Evolutionary conservation across 2,113 vertebrate species (phyloP).

Genomic region (Centropus bengalensis): DNA sequence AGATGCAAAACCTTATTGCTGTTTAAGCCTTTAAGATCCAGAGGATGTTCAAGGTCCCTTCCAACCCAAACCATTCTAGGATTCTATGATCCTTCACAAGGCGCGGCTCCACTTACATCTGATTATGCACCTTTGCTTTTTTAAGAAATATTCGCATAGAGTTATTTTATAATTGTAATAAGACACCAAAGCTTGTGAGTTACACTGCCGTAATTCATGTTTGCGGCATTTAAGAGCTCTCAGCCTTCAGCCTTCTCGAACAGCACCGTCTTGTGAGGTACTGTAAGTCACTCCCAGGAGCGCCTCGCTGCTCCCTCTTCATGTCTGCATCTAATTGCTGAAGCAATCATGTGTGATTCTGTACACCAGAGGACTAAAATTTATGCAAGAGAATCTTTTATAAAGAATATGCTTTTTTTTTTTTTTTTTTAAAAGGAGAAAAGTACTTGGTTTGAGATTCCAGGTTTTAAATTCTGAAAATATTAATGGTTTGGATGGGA

Average conservation of each 20-base stretch:
- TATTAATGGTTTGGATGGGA: not conserved
- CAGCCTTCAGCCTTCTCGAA: not conserved
- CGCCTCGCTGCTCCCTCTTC: not conserved
- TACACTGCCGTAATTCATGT: not conserved
- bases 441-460: not conserved
- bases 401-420: not conserved
- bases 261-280: not conserved
- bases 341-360: not conserved
- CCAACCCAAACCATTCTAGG: too few relatives aligned
- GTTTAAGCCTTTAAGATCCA: not conserved
- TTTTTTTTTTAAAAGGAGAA: not conserved
- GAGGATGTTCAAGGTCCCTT: too few relatives aligned
- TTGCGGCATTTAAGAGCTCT: slow-evolving; percentile 1
- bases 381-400: not conserved
- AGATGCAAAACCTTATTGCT: not conserved
- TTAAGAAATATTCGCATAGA: not conserved
- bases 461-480: not conserved
- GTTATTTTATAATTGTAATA: not conserved
- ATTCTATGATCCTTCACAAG: not conserved
- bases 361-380: not conserved
- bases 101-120: not conserved
- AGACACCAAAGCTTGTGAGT: not conserved
- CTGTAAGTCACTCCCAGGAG: not conserved
- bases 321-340: not conserved
- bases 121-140: not conserved